These are phyloP conservation scores for Aepyceros melampus DNA, from an alignment of 2,113 vertebrate genomes.

Conservation along the genomic window DNA sequence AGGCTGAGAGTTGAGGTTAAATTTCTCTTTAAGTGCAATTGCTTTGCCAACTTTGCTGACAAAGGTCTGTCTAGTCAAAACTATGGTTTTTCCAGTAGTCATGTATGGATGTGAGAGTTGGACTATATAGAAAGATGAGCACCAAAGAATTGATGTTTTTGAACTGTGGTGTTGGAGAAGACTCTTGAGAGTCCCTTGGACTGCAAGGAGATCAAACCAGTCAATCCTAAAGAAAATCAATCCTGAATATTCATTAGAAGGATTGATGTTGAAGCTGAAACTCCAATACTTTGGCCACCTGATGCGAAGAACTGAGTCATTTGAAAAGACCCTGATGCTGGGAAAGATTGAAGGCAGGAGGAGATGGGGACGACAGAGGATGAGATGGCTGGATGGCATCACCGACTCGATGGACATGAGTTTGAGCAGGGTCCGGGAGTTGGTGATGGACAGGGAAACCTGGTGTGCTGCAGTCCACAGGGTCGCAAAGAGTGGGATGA, in stretches of 20 bases:
- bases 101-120: neutral
- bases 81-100: neutral
- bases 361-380: neutral
- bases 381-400: neutral
- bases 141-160: neutral
- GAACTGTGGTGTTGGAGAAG: neutral
- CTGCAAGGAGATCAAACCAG: neutral
- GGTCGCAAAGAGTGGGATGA: neutral
- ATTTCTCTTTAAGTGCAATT: neutral
- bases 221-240: neutral
- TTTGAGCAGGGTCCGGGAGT: neutral
- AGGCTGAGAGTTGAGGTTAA: neutral
- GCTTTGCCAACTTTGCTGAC: neutral
- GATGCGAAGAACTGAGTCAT: neutral
- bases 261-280: neutral
- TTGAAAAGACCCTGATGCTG: neutral
- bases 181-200: neutral
- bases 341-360: neutral
- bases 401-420: neutral
- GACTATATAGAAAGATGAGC: neutral
- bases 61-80: neutral
- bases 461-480: neutral
- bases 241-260: neutral
- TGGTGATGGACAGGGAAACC: neutral
- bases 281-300: neutral